A percentile compares a stretch with the other conserved stretches of the same genome.
phyloP scores from a whole-genome alignment of 2,113 vertebrate genomes.

The Periophthalmus modestus region DNA sequence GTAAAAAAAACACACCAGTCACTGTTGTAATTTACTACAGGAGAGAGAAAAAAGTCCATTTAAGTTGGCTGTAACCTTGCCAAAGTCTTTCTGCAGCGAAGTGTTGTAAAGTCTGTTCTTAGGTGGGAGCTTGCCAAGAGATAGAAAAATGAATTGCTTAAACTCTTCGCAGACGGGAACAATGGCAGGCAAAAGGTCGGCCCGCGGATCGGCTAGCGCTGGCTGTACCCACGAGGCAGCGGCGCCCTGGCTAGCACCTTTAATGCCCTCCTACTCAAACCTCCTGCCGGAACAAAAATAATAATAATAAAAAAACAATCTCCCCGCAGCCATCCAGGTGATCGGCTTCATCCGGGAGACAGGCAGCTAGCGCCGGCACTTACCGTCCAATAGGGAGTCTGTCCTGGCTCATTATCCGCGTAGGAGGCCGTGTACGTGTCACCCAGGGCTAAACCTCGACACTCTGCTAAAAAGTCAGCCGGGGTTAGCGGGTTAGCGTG shows the following conservation, averaged over 20 bases:
- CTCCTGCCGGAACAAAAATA: slow-evolving; percentile 25
- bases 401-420: slow-evolving; percentile 79
- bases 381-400: slow-evolving; percentile 75
- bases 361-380: slow-evolving; percentile 69
- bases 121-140: slow-evolving; percentile 44
- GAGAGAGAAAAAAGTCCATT: not conserved
- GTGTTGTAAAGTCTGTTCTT: not conserved
- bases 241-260: slow-evolving; percentile 81
- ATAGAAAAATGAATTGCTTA: slow-evolving; percentile 51
- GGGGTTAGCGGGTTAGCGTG: slow-evolving; percentile 69
- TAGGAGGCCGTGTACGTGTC: slow-evolving; percentile 73
- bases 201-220: slow-evolving; percentile 63
- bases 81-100: slow-evolving; percentile 8
- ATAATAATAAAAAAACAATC: slow-evolving; percentile 29
- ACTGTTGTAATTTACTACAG: not conserved
- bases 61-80: slow-evolving; percentile 10
- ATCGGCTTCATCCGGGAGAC: slow-evolving; percentile 76
- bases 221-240: slow-evolving; percentile 69
- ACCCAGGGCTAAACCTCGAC: slow-evolving; percentile 74
- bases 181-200: slow-evolving; percentile 75
- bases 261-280: slow-evolving; percentile 69
- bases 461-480: slow-evolving; percentile 73
- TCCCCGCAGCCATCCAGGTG: slow-evolving; percentile 82
- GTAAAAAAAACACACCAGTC: not conserved
- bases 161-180: slow-evolving; percentile 67